phyloP scores from a whole-genome alignment of 2,888 invertebrate species.

The Mimas tiliae region DNA sequence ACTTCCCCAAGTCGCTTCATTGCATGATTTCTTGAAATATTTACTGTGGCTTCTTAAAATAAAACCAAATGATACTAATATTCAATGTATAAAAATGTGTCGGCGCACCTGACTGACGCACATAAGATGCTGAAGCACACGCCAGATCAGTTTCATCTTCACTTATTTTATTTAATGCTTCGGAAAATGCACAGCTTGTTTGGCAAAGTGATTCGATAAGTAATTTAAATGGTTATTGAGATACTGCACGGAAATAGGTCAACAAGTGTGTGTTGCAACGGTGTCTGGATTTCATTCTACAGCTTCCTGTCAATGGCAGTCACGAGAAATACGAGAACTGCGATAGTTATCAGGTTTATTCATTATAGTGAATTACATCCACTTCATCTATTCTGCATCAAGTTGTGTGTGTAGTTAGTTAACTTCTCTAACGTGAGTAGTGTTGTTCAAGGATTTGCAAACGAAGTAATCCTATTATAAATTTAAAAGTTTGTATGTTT shows the following conservation, averaged over 20 bases:
- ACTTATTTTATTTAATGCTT: conserved; percentile 33
- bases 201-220: conserved; percentile 40
- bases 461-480: too few relatives aligned
- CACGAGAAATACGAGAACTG: conserved; percentile 36
- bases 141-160: conserved; percentile 33
- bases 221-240: conserved; percentile 47
- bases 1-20: conserved; percentile 9
- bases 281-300: conserved; percentile 43
- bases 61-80: conserved; percentile 12
- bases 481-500: too few relatives aligned
- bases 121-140: conserved; percentile 22
- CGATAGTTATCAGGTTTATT: neutral
- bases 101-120: conserved; percentile 27
- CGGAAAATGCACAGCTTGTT: conserved; percentile 33
- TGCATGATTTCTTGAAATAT: conserved; percentile 5
- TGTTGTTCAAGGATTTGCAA: conserved; percentile 8
- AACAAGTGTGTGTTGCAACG: conserved; percentile 45
- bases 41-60: conserved; percentile 21
- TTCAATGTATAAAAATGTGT: conserved; percentile 9
- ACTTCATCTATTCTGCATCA: neutral
- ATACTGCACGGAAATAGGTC: conserved; percentile 51
- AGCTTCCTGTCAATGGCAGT: conserved; percentile 50
- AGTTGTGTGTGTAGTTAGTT: neutral
- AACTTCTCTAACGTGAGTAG: neutral
- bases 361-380: conserved; percentile 1